Evolutionary conservation across 1,140 invertebrate species (phyloP), one percentile per base, ranked within the genome.

Genomic region (Caenorhabditis tropicalis): DNA sequence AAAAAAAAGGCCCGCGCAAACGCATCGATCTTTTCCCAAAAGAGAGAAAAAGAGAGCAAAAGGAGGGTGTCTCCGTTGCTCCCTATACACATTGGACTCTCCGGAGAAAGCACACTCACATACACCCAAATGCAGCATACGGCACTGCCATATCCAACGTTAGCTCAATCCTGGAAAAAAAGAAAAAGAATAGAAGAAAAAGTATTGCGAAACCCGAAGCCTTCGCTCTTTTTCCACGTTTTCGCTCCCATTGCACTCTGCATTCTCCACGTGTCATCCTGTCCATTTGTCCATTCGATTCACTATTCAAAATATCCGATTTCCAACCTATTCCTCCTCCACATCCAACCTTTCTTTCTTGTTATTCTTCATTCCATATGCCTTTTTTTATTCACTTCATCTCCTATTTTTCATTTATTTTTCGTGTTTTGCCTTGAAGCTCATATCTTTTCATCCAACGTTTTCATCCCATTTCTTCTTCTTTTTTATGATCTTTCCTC

Each of bases 121-220:
- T n/a, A n/a, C n/a, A n/a, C n/a, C n/a, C 53, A 58, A 24, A 58
- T 58, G n/a, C 21, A 36, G 58, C 33, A 39, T 39, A 74, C 65
- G 36, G 36, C 65, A 24, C 36, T 74, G 36, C 36, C 29, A 74
- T 74, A 74, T 74, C 36, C 36, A 43, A 24, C 31, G 58, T 36
- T 65, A 16, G 29, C 58, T 65, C 65, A 74, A 74, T 74, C 65
- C 65, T 74, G 65, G 36, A 74, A 43, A 74, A 74, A 74, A 43
- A 24, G 4, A 65, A 19, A 16, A 16, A 19, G 10, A 31, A 19
- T 10, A 74, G 65, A 3, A 19, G 6, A 65, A 74, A 74, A 74
- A 65, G 65, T 74, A 74, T 74, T 74, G 65, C 65, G 65, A 74
- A 74, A 74, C 65, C 36, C 65, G 36, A 74, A 27, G 6, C 65